Base-by-base conservation (phyloP, 2,113 vertebrate species). In the Corythoichthys intestinalis region DNA sequence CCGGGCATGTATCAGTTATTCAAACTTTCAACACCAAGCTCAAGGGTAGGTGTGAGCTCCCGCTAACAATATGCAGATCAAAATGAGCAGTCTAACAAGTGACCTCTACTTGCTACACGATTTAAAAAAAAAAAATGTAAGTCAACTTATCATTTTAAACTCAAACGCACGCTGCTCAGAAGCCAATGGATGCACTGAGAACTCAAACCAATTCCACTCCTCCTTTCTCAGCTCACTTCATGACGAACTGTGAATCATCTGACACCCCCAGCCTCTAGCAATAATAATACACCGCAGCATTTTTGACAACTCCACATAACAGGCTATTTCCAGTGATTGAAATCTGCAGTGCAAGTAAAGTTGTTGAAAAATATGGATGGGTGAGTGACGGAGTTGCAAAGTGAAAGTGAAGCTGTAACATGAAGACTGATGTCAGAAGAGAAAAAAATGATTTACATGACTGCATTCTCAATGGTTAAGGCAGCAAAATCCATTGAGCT, bases 361-460 rank as follows among this genome's bases (percentile, higher is more conserved):
- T 56, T 12, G 20, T 56, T 12, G 53, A 14, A 15, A 11, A 11
- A 34, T 56, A 20, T 20, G 4, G 9, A 64, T 76, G 72, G 63
- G 70, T 64, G 83, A 75, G 75, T 13, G 37, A 50, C 48, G 12
- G 76, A 56, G 72, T 72, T 41, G 39, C 68, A 52, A 62, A 44
- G 76, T 83, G 84, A 69, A 70, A 85, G 77, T 87, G 87, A 86
- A 80, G 72, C 81, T 37, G 66, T 67, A 17, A 57, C 81, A 69
- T 86, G 82, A 85, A 83, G 86, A 78, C 79, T 74, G 73, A 84
- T 82, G 82, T 87, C 84, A 80, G 80, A 85, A 85, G 79, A 75
- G 83, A 6, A 37, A 15, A 73, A 54, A 80, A 72, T 82, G 86
- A 89, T 89, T 87, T 86, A 79, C 44, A 11, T 80, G 75, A 78